Evolutionary conservation across 2,113 vertebrate genomes (phyloP).

Genomic region (Isurus oxyrinchus): DNA sequence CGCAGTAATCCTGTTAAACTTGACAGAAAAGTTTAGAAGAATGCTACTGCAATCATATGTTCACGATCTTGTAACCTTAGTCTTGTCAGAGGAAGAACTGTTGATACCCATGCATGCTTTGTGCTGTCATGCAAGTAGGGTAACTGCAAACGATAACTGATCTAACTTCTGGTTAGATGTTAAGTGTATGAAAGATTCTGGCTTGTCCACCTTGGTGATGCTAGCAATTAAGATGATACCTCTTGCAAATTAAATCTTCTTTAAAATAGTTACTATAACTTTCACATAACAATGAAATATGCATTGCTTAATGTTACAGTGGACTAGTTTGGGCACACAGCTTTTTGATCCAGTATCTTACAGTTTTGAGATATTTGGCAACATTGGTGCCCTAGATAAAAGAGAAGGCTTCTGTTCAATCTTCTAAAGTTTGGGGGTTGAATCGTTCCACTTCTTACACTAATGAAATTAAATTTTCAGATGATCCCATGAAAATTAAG

Average conservation of each 20-base stretch:
- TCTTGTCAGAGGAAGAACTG: neutral
- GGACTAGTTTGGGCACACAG: neutral
- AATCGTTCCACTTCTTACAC: conserved; percentile 35
- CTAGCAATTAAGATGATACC: neutral
- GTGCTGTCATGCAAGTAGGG: neutral
- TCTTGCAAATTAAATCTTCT: neutral
- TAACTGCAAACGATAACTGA: neutral
- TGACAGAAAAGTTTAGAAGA: too few species aligned
- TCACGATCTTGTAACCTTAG: neutral
- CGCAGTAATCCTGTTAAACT: neutral
- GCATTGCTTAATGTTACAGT: neutral
- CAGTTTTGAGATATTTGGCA: neutral
- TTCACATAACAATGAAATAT: neutral
- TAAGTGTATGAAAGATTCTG: conserved; percentile 2
- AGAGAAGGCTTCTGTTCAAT: conserved; percentile 33
- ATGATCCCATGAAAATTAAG: neutral
- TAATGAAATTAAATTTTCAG: neutral
- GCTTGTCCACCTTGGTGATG: neutral
- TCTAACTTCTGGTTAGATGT: neutral
- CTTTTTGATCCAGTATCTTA: neutral
- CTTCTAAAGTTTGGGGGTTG: conserved; percentile 24
- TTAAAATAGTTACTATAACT: neutral
- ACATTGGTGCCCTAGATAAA: neutral
- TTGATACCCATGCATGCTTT: neutral
- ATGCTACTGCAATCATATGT: neutral